Conservation (phyloP, 2,888 invertebrate species). For the Mongoloraphidia duomilia region DNA sequence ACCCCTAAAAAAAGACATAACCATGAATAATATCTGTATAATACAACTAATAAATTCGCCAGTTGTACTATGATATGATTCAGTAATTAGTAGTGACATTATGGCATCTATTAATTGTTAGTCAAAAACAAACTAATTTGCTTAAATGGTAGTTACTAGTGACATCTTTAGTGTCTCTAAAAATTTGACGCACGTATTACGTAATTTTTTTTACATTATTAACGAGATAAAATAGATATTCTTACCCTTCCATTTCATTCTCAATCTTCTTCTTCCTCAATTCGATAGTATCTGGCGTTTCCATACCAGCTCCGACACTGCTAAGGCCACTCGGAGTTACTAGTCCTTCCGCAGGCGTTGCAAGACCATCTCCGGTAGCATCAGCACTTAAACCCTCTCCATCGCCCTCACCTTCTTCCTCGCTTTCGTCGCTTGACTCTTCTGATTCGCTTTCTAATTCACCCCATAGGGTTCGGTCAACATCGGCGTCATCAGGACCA, state of each 20-base stretch:
- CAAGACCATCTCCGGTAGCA: constrained; percentile 66
- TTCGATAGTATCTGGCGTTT: constrained; percentile 98
- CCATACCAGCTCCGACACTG: constrained; percentile 84
- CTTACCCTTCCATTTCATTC: constrained; percentile 85
- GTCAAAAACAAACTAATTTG: too few species aligned
- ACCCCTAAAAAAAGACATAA: constrained; percentile 37
- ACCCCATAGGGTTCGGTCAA: constrained; percentile 93
- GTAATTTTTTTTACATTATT: neutral
- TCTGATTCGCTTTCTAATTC: constrained; percentile 88
- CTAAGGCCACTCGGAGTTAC: constrained; percentile 91
- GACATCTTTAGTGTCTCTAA: neutral
- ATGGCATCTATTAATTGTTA: too few species aligned
- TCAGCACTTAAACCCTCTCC: constrained; percentile 34
- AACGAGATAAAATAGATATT: neutral
- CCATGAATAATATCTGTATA: too few species aligned
- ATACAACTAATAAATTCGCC: too few species aligned
- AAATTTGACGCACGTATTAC: neutral
- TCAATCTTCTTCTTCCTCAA: constrained; percentile 93
- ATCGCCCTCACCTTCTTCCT: constrained; percentile 40
- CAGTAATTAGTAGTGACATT: too few species aligned
- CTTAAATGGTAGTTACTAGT: too few species aligned
- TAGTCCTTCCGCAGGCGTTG: constrained; percentile 86
- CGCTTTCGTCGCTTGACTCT: constrained; percentile 55
- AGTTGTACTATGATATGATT: too few species aligned
- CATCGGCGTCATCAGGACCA: constrained; percentile 65